phyloP scores from a whole-genome alignment of 2,888 invertebrate genomes.

The Leptopilina myrica region DNA sequence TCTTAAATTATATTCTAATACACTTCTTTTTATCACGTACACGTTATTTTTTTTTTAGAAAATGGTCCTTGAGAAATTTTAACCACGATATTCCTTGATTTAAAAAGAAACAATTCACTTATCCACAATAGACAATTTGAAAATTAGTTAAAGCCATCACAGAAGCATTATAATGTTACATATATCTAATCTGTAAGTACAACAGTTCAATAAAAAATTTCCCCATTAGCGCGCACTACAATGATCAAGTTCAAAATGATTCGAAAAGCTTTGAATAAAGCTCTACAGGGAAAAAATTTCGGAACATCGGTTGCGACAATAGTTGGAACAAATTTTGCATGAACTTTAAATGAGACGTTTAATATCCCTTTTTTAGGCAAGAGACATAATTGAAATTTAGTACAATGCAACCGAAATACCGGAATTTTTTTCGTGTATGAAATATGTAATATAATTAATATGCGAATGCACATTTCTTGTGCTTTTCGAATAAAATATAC shows the following conservation, averaged over 20 bases:
- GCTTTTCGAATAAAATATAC: constrained; percentile 54
- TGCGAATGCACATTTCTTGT: constrained; percentile 53
- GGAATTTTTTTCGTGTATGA: constrained; percentile 47
- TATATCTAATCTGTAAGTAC: constrained; percentile 63
- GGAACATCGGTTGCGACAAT: too few species aligned
- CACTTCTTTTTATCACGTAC: constrained; percentile 11
- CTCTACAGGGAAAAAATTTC: constrained; percentile 56
- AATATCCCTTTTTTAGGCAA: too few species aligned
- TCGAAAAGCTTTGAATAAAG: constrained; percentile 75
- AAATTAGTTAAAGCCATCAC: constrained; percentile 74
- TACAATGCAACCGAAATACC: too few species aligned
- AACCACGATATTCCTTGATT: constrained; percentile 16
- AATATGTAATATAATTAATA: constrained; percentile 55
- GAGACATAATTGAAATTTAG: too few species aligned
- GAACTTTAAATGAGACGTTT: too few species aligned
- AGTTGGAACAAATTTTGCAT: too few species aligned
- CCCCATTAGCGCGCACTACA: constrained; percentile 72
- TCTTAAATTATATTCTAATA: constrained; percentile 3
- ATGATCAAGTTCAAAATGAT: constrained; percentile 75
- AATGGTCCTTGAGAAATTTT: constrained; percentile 6
- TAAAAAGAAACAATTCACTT: constrained; percentile 13
- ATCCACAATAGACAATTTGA: constrained; percentile 66
- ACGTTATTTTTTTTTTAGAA: neutral
- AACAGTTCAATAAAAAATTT: constrained; percentile 60
- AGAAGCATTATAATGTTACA: constrained; percentile 73